Evolutionary conservation across 2,797 vertebrate species (phyloP), one percentile per base, ranked within the genome.

Genomic region (Sebastolobus alascanus): DNA sequence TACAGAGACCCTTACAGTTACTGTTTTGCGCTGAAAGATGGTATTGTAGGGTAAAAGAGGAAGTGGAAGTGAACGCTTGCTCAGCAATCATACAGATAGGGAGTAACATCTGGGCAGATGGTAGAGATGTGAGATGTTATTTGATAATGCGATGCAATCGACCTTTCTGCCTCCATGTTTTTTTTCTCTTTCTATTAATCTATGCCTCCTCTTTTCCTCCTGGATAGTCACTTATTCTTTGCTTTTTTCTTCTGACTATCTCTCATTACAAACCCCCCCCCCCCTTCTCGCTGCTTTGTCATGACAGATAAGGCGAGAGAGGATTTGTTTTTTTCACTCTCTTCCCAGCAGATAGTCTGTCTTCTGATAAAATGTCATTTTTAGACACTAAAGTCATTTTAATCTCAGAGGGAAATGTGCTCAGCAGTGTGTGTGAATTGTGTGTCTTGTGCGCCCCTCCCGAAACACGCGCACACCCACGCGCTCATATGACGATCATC

Each of bases 401-500:
- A 91, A 91, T 93, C 89, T 89, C 82, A 64, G 59, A 76, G 73
- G 81, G 25, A 87, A 71, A 70, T 80, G 55, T 85, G 78, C 80
- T 73, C 50, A 31, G 71, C 61, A 12, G 20, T 10, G 55, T 60
- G 40, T 61, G 37, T 55, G 38, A 50, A 20, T 50, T 60, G 58
- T 73, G 40, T 66, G 43, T 72, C 6, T 54, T 4, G 25, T 37
- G 33, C 50, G 20, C 33, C 16, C 35, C 79, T 60, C n/a, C 61
- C n/a, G 6, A 87, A 82, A 82, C 77, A 87, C 54, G 59, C 43
- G 38, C 81, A 60, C 80, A 67, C 70, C 77, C 89, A 82, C 72
- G 25, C 27, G 67, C 92, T 92, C 93, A 93, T 91, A 93, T 95
- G 94, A 95, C 65, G 75, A 87, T 95, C 94, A 95, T 59, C 90